Percentiles rank a stretch among this genome's conserved stretches.
These are phyloP conservation scores for Eleutherodactylus coqui DNA, from an alignment of 2,797 vertebrate species.

Conservation along the genomic window DNA sequence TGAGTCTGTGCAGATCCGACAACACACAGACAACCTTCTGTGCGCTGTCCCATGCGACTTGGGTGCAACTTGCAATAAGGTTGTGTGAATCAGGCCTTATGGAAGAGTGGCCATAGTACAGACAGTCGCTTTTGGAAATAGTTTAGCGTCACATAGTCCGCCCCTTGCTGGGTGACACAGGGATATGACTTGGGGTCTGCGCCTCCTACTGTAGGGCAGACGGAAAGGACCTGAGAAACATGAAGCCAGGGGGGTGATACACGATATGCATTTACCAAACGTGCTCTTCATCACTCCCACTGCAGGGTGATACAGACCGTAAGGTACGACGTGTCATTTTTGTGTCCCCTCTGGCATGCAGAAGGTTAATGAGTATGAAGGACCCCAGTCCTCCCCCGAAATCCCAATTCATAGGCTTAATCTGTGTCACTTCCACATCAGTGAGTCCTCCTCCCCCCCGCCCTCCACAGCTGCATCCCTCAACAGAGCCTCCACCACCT, in stretches of 20 bases:
- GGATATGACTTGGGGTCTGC: background rate
- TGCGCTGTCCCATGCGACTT: no score
- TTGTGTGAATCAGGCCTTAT: background rate
- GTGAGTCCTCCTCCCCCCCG: conserved; percentile 17
- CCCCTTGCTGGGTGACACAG: background rate
- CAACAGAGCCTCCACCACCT: conserved; percentile 64
- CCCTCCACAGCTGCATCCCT: conserved; percentile 22
- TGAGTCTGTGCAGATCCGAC: no score
- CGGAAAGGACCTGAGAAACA: background rate
- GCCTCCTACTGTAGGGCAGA: conserved; percentile 10
- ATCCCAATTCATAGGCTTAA: conserved; percentile 38
- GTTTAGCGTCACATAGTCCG: background rate
- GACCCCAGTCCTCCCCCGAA: background rate
- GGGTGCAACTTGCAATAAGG: no score
- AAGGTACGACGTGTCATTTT: background rate
- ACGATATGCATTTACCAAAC: background rate
- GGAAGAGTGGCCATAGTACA: background rate
- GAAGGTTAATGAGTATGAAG: background rate
- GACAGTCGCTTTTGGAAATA: background rate
- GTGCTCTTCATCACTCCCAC: no score
- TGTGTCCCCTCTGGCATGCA: background rate
- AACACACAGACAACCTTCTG: no score
- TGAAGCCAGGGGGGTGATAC: conserved; percentile 13
- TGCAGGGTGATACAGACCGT: background rate
- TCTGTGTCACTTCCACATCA: conserved; percentile 37